These are phyloP conservation scores for Dicaeum eximium DNA, from an alignment of 2,113 vertebrate genomes.

Conservation along the genomic window DNA sequence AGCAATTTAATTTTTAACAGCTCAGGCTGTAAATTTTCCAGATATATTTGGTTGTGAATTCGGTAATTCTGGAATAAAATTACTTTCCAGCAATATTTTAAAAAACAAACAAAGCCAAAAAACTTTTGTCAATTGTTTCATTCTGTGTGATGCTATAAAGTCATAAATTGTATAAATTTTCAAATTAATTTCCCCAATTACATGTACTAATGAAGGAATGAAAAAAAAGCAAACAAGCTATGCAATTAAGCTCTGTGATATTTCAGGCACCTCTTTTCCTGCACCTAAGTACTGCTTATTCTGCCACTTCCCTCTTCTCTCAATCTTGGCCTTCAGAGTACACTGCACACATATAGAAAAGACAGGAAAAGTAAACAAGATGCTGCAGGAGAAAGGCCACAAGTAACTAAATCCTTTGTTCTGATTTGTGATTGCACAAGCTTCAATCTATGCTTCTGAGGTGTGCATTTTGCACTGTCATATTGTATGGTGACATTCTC, in stretches of 20 bases:
- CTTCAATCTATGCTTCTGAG: not conserved
- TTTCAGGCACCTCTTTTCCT: not conserved
- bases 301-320: not conserved
- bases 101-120: not conserved
- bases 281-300: not conserved
- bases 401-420: not conserved
- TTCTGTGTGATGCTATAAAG: not conserved
- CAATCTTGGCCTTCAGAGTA: not conserved
- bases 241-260: not conserved
- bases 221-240: not conserved
- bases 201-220: not conserved
- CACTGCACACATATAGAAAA: fast-evolving
- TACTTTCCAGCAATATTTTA: not conserved
- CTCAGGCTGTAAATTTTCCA: not conserved
- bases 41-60: not conserved
- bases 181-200: not conserved
- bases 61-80: not conserved
- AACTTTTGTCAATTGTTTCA: not conserved
- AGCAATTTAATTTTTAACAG: not conserved
- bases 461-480: not conserved
- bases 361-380: not conserved
- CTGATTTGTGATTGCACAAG: not conserved
- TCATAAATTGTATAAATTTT: not conserved
- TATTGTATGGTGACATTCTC: not conserved
- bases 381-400: not conserved